phyloP scores from a whole-genome alignment of 2,888 invertebrate species.

The Muschampia plurimacula region DNA sequence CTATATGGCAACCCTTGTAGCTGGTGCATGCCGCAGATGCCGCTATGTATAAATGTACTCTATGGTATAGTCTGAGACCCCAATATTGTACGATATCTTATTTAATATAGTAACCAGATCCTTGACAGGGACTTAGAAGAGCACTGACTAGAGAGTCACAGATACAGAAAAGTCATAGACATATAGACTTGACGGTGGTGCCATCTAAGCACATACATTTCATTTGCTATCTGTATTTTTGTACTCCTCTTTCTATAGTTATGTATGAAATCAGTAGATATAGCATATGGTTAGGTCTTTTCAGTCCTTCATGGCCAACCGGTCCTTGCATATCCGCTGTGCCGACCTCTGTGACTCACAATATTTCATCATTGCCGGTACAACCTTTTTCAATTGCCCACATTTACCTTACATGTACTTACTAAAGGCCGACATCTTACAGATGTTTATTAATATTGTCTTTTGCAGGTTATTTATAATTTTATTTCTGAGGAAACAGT shows the following conservation, averaged over 20 bases:
- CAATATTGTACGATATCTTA: too few relatives aligned
- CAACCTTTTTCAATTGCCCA: conserved; percentile 41
- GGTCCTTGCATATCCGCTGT: conserved; percentile 48
- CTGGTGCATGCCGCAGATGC: too few relatives aligned
- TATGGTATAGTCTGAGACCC: too few relatives aligned
- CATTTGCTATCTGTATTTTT: too few relatives aligned
- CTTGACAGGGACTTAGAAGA: too few relatives aligned
- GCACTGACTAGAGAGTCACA: too few relatives aligned
- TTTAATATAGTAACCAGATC: too few relatives aligned
- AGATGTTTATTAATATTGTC: conserved; percentile 30
- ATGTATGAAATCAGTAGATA: conserved; percentile 29
- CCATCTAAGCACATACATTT: too few relatives aligned
- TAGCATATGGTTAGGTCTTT: conserved; percentile 46
- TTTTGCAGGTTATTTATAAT: conserved; percentile 5
- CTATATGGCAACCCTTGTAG: too few relatives aligned
- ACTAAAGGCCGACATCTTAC: conserved; percentile 27
- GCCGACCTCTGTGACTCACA: conserved; percentile 49
- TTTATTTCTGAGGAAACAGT: neutral
- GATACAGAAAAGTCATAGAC: too few relatives aligned
- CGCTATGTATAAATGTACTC: too few relatives aligned
- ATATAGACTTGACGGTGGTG: too few relatives aligned
- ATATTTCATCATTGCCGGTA: conserved; percentile 43
- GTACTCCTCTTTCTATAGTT: neutral
- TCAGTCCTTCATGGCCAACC: conserved; percentile 60
- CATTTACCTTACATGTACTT: conserved; percentile 31